phyloP scores from a whole-genome alignment of 2,113 vertebrate genomes.

The Connochaetes taurinus region DNA sequence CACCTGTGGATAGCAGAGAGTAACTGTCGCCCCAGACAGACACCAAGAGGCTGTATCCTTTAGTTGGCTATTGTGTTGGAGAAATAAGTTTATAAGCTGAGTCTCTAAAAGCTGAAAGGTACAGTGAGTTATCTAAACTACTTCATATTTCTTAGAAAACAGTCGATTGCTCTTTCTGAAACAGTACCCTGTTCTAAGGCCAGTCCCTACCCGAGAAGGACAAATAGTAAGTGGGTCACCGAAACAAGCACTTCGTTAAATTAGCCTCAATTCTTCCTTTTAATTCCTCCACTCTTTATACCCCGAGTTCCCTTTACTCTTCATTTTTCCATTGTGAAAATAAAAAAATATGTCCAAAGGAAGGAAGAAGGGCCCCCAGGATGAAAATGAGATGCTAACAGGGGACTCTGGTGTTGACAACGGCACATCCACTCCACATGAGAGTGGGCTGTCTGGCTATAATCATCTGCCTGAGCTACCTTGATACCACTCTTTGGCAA shows the following conservation, averaged over 20 bases:
- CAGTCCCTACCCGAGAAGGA: background rate
- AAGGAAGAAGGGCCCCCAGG: background rate
- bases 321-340: background rate
- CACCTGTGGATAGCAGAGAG: constrained; percentile 79
- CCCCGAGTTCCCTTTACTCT: background rate
- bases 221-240: background rate
- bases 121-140: background rate
- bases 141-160: background rate
- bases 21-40: constrained; percentile 74
- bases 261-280: background rate
- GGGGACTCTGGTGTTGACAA: background rate
- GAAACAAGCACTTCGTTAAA: too few relatives aligned
- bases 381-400: background rate
- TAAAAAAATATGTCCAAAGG: background rate
- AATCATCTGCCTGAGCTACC: background rate
- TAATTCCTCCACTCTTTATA: background rate
- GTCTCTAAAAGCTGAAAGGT: background rate
- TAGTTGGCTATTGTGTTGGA: background rate
- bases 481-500: background rate
- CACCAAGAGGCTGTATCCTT: background rate
- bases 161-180: background rate
- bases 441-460: background rate
- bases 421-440: background rate
- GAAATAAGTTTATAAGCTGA: background rate
- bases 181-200: background rate